Evolutionary conservation across 2,113 vertebrate genomes (phyloP).

Genomic region (Plecotus auritus): DNA sequence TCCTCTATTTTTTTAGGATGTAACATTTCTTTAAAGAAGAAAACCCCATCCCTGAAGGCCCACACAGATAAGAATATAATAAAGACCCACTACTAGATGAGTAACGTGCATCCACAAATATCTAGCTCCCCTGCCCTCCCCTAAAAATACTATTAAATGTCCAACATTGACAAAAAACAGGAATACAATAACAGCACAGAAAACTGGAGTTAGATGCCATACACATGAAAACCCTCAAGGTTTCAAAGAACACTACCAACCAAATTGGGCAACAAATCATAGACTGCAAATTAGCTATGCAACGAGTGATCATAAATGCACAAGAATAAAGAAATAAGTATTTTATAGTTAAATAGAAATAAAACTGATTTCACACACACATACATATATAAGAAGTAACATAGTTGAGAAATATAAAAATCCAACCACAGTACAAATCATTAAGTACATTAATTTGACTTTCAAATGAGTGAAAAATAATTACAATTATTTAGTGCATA

Average conservation of each 20-base stretch:
- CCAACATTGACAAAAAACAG: not conserved
- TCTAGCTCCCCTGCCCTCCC: not conserved
- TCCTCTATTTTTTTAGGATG: not conserved
- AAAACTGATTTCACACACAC: not conserved
- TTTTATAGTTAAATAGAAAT: not conserved
- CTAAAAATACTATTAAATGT: not conserved
- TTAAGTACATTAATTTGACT: not conserved
- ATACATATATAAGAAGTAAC: not conserved
- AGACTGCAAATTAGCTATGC: not conserved
- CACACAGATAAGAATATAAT: not conserved
- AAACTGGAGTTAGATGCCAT: not conserved
- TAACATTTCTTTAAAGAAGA: not conserved
- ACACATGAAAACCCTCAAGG: not conserved
- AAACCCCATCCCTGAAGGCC: not conserved
- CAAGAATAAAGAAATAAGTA: not conserved
- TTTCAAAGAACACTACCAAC: not conserved
- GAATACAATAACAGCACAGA: not conserved
- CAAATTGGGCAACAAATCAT: not conserved
- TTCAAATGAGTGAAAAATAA: not conserved
- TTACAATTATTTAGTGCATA: not conserved
- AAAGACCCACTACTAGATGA: not conserved
- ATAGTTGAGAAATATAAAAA: not conserved
- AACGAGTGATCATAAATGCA: not conserved
- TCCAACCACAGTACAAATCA: not conserved
- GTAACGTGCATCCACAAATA: not conserved